phyloP scores from a whole-genome alignment of 1,140 invertebrate species.

The Pseudomyrmex cubaensis region DNA sequence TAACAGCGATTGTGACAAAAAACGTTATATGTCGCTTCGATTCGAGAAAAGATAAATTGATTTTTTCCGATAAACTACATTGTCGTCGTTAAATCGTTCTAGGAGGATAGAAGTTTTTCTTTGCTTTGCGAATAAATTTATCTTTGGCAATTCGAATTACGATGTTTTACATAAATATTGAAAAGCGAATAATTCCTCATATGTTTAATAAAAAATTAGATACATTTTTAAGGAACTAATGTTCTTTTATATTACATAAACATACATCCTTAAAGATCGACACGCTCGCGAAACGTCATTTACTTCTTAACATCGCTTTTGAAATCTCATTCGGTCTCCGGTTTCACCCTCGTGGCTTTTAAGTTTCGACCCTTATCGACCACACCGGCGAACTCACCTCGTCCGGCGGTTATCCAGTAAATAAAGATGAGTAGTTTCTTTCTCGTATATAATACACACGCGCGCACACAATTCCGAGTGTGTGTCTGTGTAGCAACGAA shows the following conservation, averaged over 20 bases:
- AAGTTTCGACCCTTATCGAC: conserved; percentile 73
- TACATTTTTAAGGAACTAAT: not conserved
- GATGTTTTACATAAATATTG: too few species aligned
- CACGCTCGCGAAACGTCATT: conserved; percentile 22
- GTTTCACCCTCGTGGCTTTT: conserved; percentile 63
- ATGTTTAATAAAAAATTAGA: too few species aligned
- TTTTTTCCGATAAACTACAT: not conserved
- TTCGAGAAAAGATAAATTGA: not conserved
- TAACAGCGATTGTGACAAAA: conserved; percentile 10
- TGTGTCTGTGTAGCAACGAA: conserved; percentile 49
- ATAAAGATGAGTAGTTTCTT: conserved; percentile 75
- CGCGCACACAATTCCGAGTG: conserved; percentile 8
- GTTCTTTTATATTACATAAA: conserved; percentile 19
- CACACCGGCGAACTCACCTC: conserved; percentile 50
- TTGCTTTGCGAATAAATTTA: too few species aligned
- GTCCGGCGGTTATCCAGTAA: conserved; percentile 66
- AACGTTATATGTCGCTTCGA: not conserved
- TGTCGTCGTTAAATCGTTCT: too few species aligned
- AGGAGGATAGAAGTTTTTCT: too few species aligned
- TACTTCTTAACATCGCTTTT: conserved; percentile 41
- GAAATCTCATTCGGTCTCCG: conserved; percentile 50
- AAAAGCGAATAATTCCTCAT: too few species aligned
- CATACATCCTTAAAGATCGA: not conserved
- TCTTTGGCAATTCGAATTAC: too few species aligned
- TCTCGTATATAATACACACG: conserved; percentile 33